Evolutionary conservation across 2,888 invertebrate species (phyloP).

Genomic region (Ophioninae sp.): DNA sequence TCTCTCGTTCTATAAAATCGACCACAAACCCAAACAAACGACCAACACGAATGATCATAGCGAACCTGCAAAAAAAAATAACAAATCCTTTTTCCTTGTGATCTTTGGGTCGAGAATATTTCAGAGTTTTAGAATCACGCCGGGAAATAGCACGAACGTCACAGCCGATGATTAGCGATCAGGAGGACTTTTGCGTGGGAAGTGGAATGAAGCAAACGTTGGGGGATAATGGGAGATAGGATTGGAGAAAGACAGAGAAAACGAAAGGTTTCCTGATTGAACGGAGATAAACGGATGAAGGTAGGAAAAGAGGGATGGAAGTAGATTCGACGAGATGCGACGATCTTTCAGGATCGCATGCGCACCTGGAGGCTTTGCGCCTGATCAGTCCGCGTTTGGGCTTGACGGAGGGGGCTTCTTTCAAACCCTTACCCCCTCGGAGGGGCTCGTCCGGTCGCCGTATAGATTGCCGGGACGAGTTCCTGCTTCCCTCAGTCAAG

Average conservation of each 20-base stretch:
- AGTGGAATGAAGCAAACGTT: slow-evolving; percentile 11
- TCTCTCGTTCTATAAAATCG: background rate
- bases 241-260: background rate
- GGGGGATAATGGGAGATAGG: slow-evolving; percentile 42
- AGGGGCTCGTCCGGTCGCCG: slow-evolving; percentile 69
- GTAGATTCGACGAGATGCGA: slow-evolving; percentile 1
- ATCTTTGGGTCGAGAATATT: background rate
- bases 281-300: background rate
- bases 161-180: slow-evolving; percentile 32
- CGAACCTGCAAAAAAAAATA: background rate
- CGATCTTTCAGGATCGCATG: slow-evolving; percentile 36
- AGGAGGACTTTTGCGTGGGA: slow-evolving; percentile 22
- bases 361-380: slow-evolving; percentile 19
- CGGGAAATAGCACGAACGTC: slow-evolving; percentile 20
- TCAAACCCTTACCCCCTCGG: slow-evolving; percentile 49
- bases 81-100: background rate
- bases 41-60: background rate
- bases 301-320: background rate
- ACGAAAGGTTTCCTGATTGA: background rate
- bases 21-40: background rate
- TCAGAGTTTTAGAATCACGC: background rate
- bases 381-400: slow-evolving; percentile 17
- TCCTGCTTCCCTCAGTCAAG: slow-evolving; percentile 70
- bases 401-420: slow-evolving; percentile 12
- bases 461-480: slow-evolving; percentile 75